phyloP scores from a whole-genome alignment of 2,113 vertebrate genomes.

The zebrafish (Danio rerio) region DNA sequence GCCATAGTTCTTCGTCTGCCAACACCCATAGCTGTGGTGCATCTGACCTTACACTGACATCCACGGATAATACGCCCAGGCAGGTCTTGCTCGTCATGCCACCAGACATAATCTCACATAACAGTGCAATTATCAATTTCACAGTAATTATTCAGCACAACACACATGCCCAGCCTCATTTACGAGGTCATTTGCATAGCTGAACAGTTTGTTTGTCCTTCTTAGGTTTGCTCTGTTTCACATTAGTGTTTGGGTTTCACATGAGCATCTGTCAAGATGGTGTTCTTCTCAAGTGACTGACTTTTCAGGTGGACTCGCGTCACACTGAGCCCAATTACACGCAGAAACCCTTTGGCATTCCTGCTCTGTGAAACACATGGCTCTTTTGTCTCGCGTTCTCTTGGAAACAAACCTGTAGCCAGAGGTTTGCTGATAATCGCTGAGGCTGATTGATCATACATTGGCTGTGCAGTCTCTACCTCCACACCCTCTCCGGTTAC shows the following conservation, averaged over 20 bases:
- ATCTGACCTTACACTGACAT: conserved; percentile 48
- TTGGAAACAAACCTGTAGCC: conserved; percentile 47
- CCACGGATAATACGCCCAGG: conserved; percentile 45
- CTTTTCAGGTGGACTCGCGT: not conserved
- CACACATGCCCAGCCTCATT: conserved; percentile 51
- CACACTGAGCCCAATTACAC: conserved; percentile 5
- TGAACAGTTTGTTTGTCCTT: conserved; percentile 58
- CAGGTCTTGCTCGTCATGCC: conserved; percentile 57
- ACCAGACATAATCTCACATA: conserved; percentile 57
- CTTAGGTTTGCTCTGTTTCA: conserved; percentile 56
- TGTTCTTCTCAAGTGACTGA: conserved; percentile 26
- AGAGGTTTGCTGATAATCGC: conserved; percentile 76
- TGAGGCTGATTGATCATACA: conserved; percentile 86
- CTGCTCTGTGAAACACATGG: not conserved
- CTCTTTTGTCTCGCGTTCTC: conserved; percentile 17
- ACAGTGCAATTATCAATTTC: conserved; percentile 60
- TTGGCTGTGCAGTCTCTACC: conserved; percentile 83
- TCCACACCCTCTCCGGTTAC: conserved; percentile 87
- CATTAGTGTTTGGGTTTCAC: conserved; percentile 47
- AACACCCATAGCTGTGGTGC: conserved; percentile 49
- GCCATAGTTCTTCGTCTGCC: not conserved
- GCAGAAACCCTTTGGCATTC: not conserved
- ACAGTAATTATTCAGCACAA: conserved; percentile 59
- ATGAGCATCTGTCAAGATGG: conserved; percentile 44
- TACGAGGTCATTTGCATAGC: conserved; percentile 54